Conservation (phyloP, 2,113 vertebrate species). For the Oxygymnocypris stewartii region DNA sequence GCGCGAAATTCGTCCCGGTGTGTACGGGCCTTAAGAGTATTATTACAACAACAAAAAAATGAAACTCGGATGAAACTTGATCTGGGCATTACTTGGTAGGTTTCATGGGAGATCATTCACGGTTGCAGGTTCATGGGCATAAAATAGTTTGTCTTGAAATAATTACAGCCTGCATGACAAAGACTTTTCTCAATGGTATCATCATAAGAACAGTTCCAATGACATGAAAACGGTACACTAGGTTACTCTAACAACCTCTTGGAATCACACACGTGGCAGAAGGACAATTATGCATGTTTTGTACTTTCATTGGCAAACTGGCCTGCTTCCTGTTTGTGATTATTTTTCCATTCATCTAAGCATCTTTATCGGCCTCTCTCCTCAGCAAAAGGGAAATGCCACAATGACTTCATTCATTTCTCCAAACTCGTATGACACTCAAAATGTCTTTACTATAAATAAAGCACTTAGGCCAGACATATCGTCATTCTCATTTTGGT, state of each 20-base stretch:
- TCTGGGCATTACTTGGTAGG: background rate
- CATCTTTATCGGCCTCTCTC: background rate
- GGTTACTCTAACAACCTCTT: background rate
- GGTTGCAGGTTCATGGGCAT: conserved; percentile 5
- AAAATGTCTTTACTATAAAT: conserved; percentile 1
- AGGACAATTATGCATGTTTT: background rate
- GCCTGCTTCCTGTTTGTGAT: background rate
- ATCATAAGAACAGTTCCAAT: background rate
- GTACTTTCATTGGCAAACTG: background rate
- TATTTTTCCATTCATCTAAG: conserved; percentile 24
- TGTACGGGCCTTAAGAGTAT: no score
- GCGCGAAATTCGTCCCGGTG: no score
- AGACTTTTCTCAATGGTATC: conserved; percentile 3
- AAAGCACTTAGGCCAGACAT: background rate
- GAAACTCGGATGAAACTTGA: background rate
- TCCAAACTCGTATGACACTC: background rate
- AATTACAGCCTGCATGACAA: background rate
- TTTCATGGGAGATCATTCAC: background rate
- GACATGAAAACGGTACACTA: background rate
- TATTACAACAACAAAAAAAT: no score
- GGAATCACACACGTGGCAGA: background rate
- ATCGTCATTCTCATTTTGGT: background rate
- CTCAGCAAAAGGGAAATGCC: background rate
- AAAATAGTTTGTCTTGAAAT: conserved; percentile 4
- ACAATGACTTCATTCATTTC: conserved; percentile 17